Percentiles rank a stretch among this genome's conserved stretches.
Evolutionary conservation across 2,113 vertebrate species (phyloP).

Genomic region (Dipodomys merriami): DNA sequence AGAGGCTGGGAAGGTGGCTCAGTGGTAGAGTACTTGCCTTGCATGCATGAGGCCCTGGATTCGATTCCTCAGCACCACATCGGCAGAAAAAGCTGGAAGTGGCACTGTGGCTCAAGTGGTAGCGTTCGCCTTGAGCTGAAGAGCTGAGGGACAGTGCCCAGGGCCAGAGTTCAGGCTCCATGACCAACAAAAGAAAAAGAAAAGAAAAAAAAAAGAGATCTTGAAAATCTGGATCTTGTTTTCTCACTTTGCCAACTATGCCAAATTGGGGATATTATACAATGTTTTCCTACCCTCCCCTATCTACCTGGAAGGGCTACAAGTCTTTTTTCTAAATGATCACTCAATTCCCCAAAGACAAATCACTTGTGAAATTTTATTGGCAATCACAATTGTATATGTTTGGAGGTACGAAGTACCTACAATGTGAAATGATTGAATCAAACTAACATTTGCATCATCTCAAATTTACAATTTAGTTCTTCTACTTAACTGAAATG

Average conservation of each 20-base stretch:
- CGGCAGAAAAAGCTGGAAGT: too few species aligned
- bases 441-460: neutral
- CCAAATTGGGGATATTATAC: fast-evolving
- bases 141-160: too few species aligned
- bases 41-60: too few species aligned
- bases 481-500: neutral
- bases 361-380: neutral
- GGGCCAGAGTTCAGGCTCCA: too few species aligned
- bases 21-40: too few species aligned
- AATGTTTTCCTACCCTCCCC: neutral
- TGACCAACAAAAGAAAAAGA: too few species aligned
- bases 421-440: neutral
- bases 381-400: neutral
- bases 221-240: neutral
- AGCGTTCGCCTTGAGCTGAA: too few species aligned
- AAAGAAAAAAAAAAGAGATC: neutral
- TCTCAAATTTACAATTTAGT: neutral
- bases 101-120: too few species aligned
- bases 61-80: too few species aligned
- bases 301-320: neutral
- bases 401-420: neutral
- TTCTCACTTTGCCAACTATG: neutral
- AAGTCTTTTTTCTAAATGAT: neutral
- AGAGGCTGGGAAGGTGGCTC: too few species aligned
- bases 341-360: neutral